Evolutionary conservation across 2,797 vertebrate species (phyloP).

Genomic region (Cuniculus paca): DNA sequence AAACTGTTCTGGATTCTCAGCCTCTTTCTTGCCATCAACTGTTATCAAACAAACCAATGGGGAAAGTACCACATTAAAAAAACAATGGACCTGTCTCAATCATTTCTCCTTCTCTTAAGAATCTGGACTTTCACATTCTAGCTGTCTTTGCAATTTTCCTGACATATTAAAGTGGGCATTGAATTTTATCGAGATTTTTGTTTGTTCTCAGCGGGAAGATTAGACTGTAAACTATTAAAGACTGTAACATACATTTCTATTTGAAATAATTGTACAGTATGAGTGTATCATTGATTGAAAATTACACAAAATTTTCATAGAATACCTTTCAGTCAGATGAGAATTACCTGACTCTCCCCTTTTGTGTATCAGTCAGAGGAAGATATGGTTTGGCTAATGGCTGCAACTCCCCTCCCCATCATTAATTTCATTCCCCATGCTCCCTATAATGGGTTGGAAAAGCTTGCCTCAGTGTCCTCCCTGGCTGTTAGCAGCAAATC

Average conservation of each 20-base stretch:
- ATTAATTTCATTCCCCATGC: no score
- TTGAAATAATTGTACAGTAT: background rate
- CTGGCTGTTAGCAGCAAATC: no score
- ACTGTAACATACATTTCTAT: background rate
- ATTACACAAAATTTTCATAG: background rate
- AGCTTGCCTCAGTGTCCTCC: no score
- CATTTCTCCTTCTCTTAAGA: background rate
- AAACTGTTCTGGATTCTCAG: background rate
- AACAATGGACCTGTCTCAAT: background rate
- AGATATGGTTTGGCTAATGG: no score
- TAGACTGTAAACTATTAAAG: background rate
- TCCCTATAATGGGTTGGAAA: no score
- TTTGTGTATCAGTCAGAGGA: no score
- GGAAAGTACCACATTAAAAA: background rate
- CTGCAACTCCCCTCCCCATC: no score
- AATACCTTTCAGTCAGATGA: background rate
- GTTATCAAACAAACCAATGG: constrained; percentile 3
- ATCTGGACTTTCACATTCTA: background rate
- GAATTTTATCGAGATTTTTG: background rate
- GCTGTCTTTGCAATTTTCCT: background rate
- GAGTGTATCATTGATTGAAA: background rate
- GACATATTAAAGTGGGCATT: background rate
- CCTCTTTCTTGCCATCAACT: background rate
- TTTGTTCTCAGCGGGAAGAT: background rate
- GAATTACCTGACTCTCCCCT: no score